These are phyloP conservation scores for Orchesella flavescens DNA, from an alignment of 2,888 invertebrate genomes.

Conservation along the genomic window DNA sequence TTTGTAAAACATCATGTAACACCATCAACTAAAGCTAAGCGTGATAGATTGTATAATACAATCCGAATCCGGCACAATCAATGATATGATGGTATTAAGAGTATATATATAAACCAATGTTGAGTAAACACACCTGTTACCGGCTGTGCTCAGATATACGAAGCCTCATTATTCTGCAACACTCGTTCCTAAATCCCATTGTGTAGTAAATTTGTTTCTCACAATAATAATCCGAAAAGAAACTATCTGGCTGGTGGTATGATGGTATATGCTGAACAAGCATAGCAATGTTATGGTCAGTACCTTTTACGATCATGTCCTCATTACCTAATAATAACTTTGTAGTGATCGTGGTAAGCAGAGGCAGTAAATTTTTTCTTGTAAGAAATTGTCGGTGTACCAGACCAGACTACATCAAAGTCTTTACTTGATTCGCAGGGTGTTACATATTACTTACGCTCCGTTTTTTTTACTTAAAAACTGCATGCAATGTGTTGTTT, in stretches of 20 bases:
- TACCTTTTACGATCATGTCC: slow-evolving; percentile 42
- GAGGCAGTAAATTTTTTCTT: background rate
- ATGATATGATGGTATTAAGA: background rate
- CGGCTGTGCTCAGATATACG: background rate
- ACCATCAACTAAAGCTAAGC: too few species aligned
- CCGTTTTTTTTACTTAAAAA: too few species aligned
- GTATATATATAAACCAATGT: background rate
- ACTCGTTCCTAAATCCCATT: background rate
- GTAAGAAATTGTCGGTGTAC: background rate
- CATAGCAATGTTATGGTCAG: slow-evolving; percentile 35
- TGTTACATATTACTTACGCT: too few species aligned
- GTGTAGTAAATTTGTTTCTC: background rate
- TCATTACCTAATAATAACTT: slow-evolving; percentile 29
- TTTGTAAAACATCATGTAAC: background rate
- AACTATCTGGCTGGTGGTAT: background rate
- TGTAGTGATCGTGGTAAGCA: too few species aligned
- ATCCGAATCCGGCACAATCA: background rate
- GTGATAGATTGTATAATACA: slow-evolving; percentile 3
- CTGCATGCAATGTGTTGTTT: too few species aligned
- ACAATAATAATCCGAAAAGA: slow-evolving; percentile 2
- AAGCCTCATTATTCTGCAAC: background rate
- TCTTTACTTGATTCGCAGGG: background rate
- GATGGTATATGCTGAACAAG: too few species aligned
- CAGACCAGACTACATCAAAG: too few species aligned
- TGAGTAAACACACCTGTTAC: slow-evolving; percentile 19